Evolutionary conservation across 1,140 invertebrate species (phyloP).

Genomic region (Atta cephalotes): DNA sequence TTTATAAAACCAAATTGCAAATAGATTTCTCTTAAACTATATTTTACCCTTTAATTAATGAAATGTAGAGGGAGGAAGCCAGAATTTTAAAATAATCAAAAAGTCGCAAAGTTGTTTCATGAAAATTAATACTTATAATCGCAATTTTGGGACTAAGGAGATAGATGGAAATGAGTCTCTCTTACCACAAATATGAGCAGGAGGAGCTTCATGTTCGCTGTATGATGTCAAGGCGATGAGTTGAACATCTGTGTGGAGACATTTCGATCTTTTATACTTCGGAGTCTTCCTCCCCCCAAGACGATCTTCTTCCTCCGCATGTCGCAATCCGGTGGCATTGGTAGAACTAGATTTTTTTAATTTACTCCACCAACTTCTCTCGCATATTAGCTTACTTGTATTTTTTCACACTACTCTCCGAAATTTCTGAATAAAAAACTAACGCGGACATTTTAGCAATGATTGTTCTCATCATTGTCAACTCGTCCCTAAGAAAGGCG

Average conservation of each 20-base stretch:
- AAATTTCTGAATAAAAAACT: slow-evolving; percentile 28
- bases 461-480: slow-evolving; percentile 37
- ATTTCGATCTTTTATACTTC: slow-evolving; percentile 85
- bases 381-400: slow-evolving; percentile 12
- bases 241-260: slow-evolving; percentile 76
- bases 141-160: neutral
- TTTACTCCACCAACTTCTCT: slow-evolving; percentile 74
- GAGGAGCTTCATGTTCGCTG: slow-evolving; percentile 83
- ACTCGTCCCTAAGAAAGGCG: neutral
- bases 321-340: slow-evolving; percentile 82
- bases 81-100: neutral
- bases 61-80: neutral
- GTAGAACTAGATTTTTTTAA: slow-evolving; percentile 83
- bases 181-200: slow-evolving; percentile 82
- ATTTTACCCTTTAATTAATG: neutral
- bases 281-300: slow-evolving; percentile 62
- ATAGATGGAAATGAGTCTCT: slow-evolving; percentile 23
- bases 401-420: neutral
- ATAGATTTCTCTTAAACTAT: neutral
- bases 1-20: neutral
- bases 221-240: slow-evolving; percentile 77
- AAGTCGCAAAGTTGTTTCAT: neutral
- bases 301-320: slow-evolving; percentile 62
- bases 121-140: neutral
- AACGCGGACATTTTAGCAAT: neutral